Conservation (phyloP, 2,113 vertebrate genomes). For the Piaya cayana region DNA sequence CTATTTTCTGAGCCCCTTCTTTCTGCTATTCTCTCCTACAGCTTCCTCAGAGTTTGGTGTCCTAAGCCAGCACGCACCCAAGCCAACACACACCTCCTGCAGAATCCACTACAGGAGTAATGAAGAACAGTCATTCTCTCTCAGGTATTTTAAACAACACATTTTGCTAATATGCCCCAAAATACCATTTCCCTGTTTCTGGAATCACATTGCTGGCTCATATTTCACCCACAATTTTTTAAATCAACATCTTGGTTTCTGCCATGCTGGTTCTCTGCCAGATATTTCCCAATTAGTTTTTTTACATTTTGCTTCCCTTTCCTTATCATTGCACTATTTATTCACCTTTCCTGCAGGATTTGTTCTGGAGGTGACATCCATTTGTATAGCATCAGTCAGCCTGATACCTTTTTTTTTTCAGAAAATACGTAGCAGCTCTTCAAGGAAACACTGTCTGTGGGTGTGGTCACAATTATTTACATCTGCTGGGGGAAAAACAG, state of each 20-base stretch:
- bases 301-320: background rate
- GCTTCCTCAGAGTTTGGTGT: fast-evolving
- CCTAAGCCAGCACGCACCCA: background rate
- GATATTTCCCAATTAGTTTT: background rate
- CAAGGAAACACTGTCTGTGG: background rate
- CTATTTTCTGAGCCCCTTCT: background rate
- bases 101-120: background rate
- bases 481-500: background rate
- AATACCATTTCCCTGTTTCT: background rate
- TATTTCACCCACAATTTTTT: background rate
- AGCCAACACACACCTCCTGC: background rate
- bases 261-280: background rate
- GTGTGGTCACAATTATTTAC: background rate
- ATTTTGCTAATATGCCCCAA: background rate
- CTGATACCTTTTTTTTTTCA: background rate
- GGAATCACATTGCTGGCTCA: background rate
- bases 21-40: background rate
- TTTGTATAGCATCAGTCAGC: background rate
- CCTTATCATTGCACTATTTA: background rate
- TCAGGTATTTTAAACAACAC: background rate
- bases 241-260: background rate
- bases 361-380: background rate
- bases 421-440: background rate
- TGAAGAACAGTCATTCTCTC: background rate
- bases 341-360: background rate